Evolutionary conservation across 2,113 vertebrate genomes (phyloP), one percentile per base, ranked within the genome.

Genomic region (Epinephelus fuscoguttatus): DNA sequence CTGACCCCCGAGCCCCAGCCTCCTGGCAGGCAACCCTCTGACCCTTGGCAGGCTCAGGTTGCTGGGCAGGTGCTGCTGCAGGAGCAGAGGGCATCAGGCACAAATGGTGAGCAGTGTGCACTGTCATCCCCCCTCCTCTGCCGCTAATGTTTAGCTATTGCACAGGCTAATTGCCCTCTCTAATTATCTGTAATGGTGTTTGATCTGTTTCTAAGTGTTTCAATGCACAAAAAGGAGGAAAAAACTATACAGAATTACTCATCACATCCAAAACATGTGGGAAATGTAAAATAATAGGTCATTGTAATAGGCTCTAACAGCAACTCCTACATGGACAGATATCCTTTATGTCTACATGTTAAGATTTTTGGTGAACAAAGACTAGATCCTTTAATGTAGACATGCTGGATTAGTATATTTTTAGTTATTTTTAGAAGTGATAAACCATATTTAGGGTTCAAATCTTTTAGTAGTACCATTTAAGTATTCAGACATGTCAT

Each of bases 11-110:
- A 77, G 80, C 60, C 82, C 77, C 84, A 88, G 81, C 88, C 92
- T 87, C 88, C 90, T 79, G 81, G 81, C 50, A 62, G 87, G 75
- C 84, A 40, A 90, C 90, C 91, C 81, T 60, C 33, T 85, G 88
- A 89, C 92, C 86, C 70, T 70, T 66, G 15, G 27, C 82, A 62
- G 30, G 27, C 27, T 69, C 63, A 50, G 70, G 84, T 92, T 80
- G 88, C 79, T 42, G 60, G 81, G 89, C 91, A 94, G 92, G 94
- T 94, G 92, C 89, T 93, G 91, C 62, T 55, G 68, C 75, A 75
- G 87, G 80, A 64, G 37, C 53, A 56, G 53, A 82, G 81, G 85
- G 82, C 86, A 86, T 87, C 74, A 71, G 61, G 71, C 84, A 89
- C 93, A 94, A 93, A 93, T 94, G 91, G 78, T 75, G 78, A 84